Base-by-base conservation (phyloP, 2,113 vertebrate species). In the Perccottus glenii region DNA sequence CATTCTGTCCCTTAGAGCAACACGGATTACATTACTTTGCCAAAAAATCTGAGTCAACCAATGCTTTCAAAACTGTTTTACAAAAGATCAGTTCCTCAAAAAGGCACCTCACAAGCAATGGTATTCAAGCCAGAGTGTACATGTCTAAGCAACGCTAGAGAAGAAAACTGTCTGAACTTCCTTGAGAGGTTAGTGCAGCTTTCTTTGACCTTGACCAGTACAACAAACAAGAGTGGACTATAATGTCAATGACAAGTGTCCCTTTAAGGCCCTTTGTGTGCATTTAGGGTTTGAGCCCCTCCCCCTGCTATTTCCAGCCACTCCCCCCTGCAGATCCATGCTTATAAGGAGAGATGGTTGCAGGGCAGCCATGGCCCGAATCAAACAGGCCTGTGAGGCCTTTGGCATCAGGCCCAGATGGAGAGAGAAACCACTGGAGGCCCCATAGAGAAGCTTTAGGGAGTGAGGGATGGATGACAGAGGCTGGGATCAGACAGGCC, bases 321-420 rank as follows among this genome's bases (percentile, higher is more conserved):
- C 64, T 46, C 75, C 63, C 67, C 67, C 60, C 75, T 64, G 60
- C 68, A 78, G 60, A 80, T 73, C 70, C 4, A n/a, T 59, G 59
- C 62, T 15, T 65, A 69, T 71, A 70, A 67, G 85, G 68, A 75
- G 82, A 87, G 84, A 86, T 77, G 82, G 90, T 88, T 81, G 56
- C 67, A 80, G 84, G 85, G 80, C 79, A 77, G 81, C 81, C 60
- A 57, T 70, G 84, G 87, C 72, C 73, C 75, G 79, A 85, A 73
- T 76, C 78, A 62, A 81, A 85, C 40, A 84, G 89, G 83, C 87
- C 89, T 91, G 73, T 77, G 81, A 90, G 91, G 85, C 79, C 63
- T 50, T 87, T 92, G 94, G 94, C 90, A 83, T 73, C 42, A 47
- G 86, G 90, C 93, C 93, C 85, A 88, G 91, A 82, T 88, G 87